phyloP scores from a whole-genome alignment of 2,888 invertebrate species.

The Eilema depressum region DNA sequence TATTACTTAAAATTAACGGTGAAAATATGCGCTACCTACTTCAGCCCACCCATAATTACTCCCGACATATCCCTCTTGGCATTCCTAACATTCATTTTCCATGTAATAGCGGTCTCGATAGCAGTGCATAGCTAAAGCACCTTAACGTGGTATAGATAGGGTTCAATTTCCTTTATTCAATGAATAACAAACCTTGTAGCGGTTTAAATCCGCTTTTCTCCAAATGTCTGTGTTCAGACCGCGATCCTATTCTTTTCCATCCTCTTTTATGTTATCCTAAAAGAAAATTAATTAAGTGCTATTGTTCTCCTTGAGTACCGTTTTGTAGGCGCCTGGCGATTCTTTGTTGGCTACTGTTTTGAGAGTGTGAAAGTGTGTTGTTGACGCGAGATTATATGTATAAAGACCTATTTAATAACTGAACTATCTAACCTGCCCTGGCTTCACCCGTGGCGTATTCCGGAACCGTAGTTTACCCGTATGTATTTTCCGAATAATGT shows the following conservation, averaged over 20 bases:
- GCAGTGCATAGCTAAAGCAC: constrained; percentile 9
- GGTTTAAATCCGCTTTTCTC: constrained; percentile 73
- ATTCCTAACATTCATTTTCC: constrained; percentile 61
- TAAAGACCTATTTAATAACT: neutral
- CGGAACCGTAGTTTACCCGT: no score
- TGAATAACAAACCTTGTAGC: constrained; percentile 58
- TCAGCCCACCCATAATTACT: constrained; percentile 54
- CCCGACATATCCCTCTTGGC: constrained; percentile 50
- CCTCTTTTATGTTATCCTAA: constrained; percentile 71
- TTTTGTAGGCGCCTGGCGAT: constrained; percentile 65
- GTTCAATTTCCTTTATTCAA: constrained; percentile 28
- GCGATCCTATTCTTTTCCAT: constrained; percentile 66
- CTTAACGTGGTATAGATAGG: constrained; percentile 21
- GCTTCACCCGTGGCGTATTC: no score
- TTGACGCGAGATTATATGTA: neutral
- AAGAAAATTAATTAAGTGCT: constrained; percentile 82
- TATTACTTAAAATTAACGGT: constrained; percentile 40
- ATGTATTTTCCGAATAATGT: no score
- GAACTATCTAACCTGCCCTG: no score
- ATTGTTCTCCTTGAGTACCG: constrained; percentile 70
- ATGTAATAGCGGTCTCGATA: constrained; percentile 50
- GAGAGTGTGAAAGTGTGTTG: neutral
- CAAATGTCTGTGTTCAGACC: constrained; percentile 66
- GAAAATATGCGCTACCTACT: constrained; percentile 50
- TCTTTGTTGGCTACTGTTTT: constrained; percentile 31